Conservation (phyloP, 2,888 invertebrate genomes). For the Drosophila percnosoma region DNA sequence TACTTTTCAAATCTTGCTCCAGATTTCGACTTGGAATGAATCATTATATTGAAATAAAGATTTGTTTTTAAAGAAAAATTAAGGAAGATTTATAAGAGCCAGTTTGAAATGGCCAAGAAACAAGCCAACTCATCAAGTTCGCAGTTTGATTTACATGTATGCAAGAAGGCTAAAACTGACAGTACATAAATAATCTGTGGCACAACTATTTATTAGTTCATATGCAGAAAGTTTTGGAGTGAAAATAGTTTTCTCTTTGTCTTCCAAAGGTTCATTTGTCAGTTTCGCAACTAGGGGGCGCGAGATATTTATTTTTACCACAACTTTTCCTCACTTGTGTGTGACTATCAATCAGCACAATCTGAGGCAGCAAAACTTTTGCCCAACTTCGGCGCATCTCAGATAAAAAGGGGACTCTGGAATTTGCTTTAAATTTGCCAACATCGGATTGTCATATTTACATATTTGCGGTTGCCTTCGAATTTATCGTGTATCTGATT, state of each 20-base stretch:
- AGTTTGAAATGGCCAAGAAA: neutral
- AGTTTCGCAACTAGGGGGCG: slow-evolving; percentile 22
- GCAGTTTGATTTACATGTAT: neutral
- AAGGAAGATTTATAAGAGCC: neutral
- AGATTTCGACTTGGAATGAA: neutral
- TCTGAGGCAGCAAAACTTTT: slow-evolving; percentile 49
- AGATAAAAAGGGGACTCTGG: slow-evolving; percentile 11
- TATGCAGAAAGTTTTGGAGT: slow-evolving; percentile 5
- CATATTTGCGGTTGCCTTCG: slow-evolving; percentile 28
- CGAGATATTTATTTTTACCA: slow-evolving; percentile 37
- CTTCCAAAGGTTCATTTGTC: slow-evolving; percentile 42
- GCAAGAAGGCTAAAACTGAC: neutral
- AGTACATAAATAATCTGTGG: slow-evolving; percentile 8
- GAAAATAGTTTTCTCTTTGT: slow-evolving; percentile 18
- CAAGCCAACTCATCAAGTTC: neutral
- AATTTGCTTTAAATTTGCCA: slow-evolving; percentile 31
- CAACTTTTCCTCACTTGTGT: slow-evolving; percentile 26
- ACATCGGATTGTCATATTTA: slow-evolving; percentile 41
- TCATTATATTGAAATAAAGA: neutral
- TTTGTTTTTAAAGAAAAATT: neutral
- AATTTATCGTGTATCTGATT: slow-evolving; percentile 25
- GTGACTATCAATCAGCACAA: slow-evolving; percentile 57
- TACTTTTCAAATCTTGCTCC: neutral
- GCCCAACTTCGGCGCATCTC: slow-evolving; percentile 7
- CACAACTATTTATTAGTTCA: slow-evolving; percentile 24